phyloP scores from a whole-genome alignment of 2,888 invertebrate species.

The Steinernema carpocapsae region DNA sequence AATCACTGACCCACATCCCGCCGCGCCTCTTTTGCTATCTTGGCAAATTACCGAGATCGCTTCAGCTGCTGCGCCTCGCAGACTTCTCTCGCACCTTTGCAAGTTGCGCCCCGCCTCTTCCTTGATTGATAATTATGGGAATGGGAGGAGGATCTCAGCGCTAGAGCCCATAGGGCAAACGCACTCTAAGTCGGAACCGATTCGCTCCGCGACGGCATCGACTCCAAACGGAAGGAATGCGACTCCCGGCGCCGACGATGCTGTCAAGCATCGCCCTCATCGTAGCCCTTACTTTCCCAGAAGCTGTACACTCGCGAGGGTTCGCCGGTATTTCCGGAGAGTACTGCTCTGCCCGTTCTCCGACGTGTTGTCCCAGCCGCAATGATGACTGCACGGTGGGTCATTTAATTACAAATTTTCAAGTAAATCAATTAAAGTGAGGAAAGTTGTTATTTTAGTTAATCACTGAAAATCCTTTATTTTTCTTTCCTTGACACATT shows the following conservation, averaged over 20 bases:
- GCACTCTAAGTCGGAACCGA: conserved; percentile 1
- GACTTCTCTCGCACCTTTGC: conserved; percentile 2
- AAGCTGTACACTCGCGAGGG: conserved; percentile 37
- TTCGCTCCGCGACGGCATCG: conserved; percentile 3
- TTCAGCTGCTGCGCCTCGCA: background rate
- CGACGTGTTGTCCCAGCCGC: conserved; percentile 78
- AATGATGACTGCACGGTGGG: conserved; percentile 79
- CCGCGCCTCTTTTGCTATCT: conserved; percentile 22
- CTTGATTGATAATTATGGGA: conserved; percentile 34
- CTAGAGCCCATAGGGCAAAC: conserved; percentile 5
- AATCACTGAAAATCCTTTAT: too few relatives aligned
- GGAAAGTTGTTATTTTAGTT: too few relatives aligned
- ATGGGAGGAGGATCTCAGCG: conserved; percentile 12
- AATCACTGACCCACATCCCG: conserved; percentile 26
- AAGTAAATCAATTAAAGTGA: too few relatives aligned
- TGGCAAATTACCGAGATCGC: conserved; percentile 32
- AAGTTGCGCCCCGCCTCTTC: conserved; percentile 4
- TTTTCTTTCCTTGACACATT: too few relatives aligned
- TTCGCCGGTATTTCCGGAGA: conserved; percentile 58
- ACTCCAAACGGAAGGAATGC: background rate
- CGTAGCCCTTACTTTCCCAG: background rate
- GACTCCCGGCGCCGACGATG: background rate
- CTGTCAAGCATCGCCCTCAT: background rate
- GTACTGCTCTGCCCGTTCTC: conserved; percentile 60
- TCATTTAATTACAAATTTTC: conserved; percentile 71